Evolutionary conservation across 2,888 invertebrate genomes (phyloP), one percentile per base, ranked within the genome.

Genomic region (Nemotelus pantherinus): DNA sequence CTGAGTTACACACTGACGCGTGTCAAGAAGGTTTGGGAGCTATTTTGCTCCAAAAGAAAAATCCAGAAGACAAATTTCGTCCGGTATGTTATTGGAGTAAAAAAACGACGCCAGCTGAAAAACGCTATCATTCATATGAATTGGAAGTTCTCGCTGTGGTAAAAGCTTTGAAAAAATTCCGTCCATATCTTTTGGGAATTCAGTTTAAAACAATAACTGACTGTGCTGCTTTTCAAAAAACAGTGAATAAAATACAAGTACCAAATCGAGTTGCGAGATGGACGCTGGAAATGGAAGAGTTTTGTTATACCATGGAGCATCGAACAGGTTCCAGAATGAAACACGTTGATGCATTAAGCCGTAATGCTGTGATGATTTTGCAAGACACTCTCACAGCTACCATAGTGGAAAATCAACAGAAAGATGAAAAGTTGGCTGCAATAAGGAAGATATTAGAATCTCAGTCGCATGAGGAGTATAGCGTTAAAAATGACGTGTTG

Each of bases 131-230:
- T n/a, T n/a, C n/a, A n/a, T n/a, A n/a, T n/a, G n/a, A n/a, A n/a
- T n/a, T n/a, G n/a, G n/a, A n/a, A n/a, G n/a, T n/a, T n/a, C n/a
- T n/a, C n/a, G n/a, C n/a, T n/a, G n/a, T n/a, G n/a, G n/a, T n/a
- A n/a, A n/a, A n/a, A n/a, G n/a, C n/a, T n/a, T n/a, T n/a, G n/a
- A n/a, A n/a, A n/a, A n/a, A n/a, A n/a, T n/a, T n/a, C n/a, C 64
- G 82, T 2, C 77, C 81, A 47, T 83, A 82, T 81, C 80, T 82
- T 0, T 63, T 83, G 0, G 80, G 80, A 41, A 57, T 81, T 2
- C 80, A 81, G 0, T 65, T 83, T 0, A 79, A 80, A 47, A 58
- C 81, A 3, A 77, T 81, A 9, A 80, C 80, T 1, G 80, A 80
- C 50, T 80, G 80, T 65, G 71, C 70, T 25, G 81, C 80, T 0